Conservation (phyloP, 2,888 invertebrate species). For the Pycnomerus fuliginosus region DNA sequence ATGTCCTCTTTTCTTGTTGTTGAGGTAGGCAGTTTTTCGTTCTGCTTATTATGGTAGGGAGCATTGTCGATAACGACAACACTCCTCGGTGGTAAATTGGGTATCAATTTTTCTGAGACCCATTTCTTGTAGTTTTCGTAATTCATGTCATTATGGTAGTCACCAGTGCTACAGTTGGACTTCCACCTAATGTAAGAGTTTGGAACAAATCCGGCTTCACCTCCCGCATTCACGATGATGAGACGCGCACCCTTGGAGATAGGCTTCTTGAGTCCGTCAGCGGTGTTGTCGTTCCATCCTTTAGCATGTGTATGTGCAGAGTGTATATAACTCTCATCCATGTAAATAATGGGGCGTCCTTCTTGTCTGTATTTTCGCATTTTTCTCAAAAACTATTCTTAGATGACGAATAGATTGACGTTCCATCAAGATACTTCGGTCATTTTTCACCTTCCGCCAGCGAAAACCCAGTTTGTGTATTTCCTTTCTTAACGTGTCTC, state of each 20-base stretch:
- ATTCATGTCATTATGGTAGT: conserved; percentile 37
- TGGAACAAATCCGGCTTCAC: conserved; percentile 20
- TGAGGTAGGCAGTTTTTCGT: background rate
- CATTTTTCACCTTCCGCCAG: conserved; percentile 2
- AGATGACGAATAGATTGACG: too few relatives aligned
- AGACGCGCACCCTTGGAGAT: conserved; percentile 17
- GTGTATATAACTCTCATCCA: conserved; percentile 23
- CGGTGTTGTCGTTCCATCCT: conserved; percentile 22
- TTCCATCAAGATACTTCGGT: too few relatives aligned
- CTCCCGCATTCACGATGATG: conserved; percentile 23
- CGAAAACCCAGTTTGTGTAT: conserved; percentile 5
- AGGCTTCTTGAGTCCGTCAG: conserved; percentile 16
- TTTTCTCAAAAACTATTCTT: too few relatives aligned
- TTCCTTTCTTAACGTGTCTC: conserved; percentile 5
- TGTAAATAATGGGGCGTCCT: conserved; percentile 16
- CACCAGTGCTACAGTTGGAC: conserved; percentile 22
- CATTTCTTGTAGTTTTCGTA: background rate
- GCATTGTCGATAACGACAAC: background rate
- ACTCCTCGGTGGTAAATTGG: background rate
- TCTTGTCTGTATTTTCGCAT: conserved; percentile 4
- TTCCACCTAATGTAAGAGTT: conserved; percentile 15
- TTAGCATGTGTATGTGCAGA: conserved; percentile 17
- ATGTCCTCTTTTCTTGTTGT: background rate
- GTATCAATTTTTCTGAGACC: background rate
- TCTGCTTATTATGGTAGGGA: background rate